Evolutionary conservation across 1,140 invertebrate genomes (phyloP).

Genomic region (Periplaneta americana): DNA sequence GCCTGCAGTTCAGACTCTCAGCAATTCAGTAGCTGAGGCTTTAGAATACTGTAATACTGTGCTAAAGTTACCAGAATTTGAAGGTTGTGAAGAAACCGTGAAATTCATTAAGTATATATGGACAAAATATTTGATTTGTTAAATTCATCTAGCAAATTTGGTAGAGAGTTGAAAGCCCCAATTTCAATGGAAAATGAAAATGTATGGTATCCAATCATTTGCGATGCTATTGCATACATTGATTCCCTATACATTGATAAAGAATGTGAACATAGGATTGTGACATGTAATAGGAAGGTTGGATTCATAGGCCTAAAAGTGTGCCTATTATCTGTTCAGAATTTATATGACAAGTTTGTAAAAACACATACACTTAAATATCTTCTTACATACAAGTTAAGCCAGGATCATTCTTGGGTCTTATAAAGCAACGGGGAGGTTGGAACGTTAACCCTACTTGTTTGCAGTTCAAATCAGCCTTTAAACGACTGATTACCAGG

Average conservation of each 20-base stretch:
- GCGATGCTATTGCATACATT: background rate
- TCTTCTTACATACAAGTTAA: background rate
- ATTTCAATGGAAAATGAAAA: background rate
- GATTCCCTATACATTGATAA: background rate
- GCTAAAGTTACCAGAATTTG: background rate
- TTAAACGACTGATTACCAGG: background rate
- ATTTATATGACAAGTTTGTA: background rate
- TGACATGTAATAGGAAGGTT: background rate
- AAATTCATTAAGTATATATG: background rate
- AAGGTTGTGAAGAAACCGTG: background rate
- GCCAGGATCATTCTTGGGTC: background rate
- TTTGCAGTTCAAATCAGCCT: background rate
- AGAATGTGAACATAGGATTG: background rate
- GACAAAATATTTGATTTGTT: background rate
- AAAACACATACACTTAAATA: background rate
- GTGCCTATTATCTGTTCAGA: background rate
- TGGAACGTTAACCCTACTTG: background rate
- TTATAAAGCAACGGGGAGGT: background rate
- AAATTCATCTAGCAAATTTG: background rate
- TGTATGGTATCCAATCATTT: background rate
- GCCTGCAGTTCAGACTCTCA: too few relatives aligned
- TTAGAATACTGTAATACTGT: background rate
- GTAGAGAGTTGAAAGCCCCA: background rate
- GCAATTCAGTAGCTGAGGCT: background rate
- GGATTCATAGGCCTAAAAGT: background rate